Conservation (phyloP, 2,888 invertebrate genomes). For the Chrysotoxum bicinctum region DNA sequence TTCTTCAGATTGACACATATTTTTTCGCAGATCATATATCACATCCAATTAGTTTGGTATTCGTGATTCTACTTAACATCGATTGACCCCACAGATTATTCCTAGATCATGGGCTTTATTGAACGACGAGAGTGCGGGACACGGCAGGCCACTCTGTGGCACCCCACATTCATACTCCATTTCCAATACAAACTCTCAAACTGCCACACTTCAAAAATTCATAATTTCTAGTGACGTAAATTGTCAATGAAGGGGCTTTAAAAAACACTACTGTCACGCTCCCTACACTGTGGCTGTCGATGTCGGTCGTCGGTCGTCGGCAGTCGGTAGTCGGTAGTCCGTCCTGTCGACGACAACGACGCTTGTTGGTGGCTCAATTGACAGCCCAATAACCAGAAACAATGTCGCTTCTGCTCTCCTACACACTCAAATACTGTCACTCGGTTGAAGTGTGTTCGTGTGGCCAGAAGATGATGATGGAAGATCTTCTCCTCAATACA, state of each 20-base stretch:
- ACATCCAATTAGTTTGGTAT: conserved; percentile 82
- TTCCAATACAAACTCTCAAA: neutral
- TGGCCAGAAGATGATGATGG: conserved; percentile 51
- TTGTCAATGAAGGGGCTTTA: conserved; percentile 75
- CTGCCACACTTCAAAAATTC: conserved; percentile 44
- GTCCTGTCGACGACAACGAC: no score
- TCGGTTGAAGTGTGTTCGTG: conserved; percentile 7
- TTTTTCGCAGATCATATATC: conserved; percentile 77
- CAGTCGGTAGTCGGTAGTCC: no score
- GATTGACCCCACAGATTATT: conserved; percentile 82
- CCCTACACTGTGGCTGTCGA: conserved; percentile 1
- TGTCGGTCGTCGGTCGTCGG: conserved; percentile 26
- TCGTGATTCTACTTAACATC: conserved; percentile 83
- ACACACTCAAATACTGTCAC: conserved; percentile 35
- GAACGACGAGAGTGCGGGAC: conserved; percentile 69
- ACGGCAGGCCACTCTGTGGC: conserved; percentile 45
- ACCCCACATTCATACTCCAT: conserved; percentile 23
- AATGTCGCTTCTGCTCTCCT: conserved; percentile 28
- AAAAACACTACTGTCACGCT: conserved; percentile 26
- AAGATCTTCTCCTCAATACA: conserved; percentile 71
- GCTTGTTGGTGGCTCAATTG: conserved; percentile 30
- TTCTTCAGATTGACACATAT: conserved; percentile 73
- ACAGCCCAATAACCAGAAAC: conserved; percentile 44
- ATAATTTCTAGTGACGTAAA: conserved; percentile 80
- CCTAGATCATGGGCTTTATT: conserved; percentile 74